Base-by-base conservation (phyloP, 2,888 invertebrate species). In the Lasioglossum lativentre region DNA sequence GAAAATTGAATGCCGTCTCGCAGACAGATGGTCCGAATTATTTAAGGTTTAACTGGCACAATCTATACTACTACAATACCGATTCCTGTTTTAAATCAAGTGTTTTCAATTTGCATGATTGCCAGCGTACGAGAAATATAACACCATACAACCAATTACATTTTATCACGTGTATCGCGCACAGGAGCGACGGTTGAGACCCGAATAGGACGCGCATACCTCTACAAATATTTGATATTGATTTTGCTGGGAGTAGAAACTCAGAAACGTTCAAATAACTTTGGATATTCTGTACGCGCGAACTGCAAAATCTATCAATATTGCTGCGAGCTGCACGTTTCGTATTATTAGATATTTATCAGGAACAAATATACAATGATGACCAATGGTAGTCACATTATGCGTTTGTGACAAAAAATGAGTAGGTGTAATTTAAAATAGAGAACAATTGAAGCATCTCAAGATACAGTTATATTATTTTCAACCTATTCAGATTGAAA, bases 191-290 rank as follows among this genome's bases (percentile, higher is more conserved):
- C 45, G 30, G 27, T 16, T 42, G 23, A 70, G n/a, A 66, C 38
- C 42, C 34, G 56, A 79, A 70, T 82, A 77, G 77, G 40, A 70
- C 40, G 40, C 70, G 23, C 23, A 52, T 42, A 72, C 40, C 71
- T 52, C 59, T 27, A 27, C 81, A 86, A 86, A 86, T 86, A 85
- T 86, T 86, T 86, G 85, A 86, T 86, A 85, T 85, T 74, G 82
- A 86, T 85, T 82, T 79, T 80, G 77, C 78, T 56, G 63, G 56
- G 47, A 79, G 78, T 72, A 84, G 56, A n/a, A 56, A 56, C 76
- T 68, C 70, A 45, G 76, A 80, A 76, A 74, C 75, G 85, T 81
- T 85, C 85, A 81, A 85, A 85, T 85, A 85, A 81, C 80, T 86
- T 85, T 45, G 85, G 80, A 85, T 78, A 85, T 80, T 85, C 78